phyloP scores from a whole-genome alignment of 2,888 invertebrate species.

The Strigamia maritima region DNA sequence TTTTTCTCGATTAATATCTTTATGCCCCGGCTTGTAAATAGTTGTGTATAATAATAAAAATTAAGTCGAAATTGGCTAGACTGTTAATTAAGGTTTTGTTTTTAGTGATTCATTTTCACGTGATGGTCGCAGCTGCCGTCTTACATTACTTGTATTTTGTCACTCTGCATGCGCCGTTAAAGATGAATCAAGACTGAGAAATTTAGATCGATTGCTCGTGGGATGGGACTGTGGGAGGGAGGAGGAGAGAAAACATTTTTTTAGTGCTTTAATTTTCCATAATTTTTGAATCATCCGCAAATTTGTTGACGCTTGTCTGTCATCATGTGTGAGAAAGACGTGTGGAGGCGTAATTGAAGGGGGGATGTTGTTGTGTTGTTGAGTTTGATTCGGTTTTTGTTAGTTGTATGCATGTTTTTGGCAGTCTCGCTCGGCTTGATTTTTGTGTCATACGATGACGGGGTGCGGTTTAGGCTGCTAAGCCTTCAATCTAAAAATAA shows the following conservation, averaged over 20 bases:
- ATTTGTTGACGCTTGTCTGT: background rate
- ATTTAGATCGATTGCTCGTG: background rate
- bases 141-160: constrained; percentile 1
- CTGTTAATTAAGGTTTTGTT: background rate
- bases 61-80: background rate
- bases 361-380: background rate
- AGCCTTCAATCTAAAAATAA: constrained; percentile 21
- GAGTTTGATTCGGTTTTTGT: background rate
- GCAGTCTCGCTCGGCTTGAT: background rate
- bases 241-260: background rate
- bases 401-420: background rate
- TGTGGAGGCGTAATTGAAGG: background rate
- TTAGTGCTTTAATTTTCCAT: background rate
- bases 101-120: constrained; percentile 17
- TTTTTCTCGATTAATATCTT: background rate
- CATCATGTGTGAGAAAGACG: background rate
- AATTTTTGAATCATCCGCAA: background rate
- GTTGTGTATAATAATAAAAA: background rate
- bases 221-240: too few relatives aligned
- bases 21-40: background rate
- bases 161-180: background rate
- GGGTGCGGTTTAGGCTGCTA: constrained; percentile 1
- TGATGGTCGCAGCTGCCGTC: constrained; percentile 9
- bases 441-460: constrained; percentile 12
- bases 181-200: background rate